Evolutionary conservation across 2,888 invertebrate genomes (phyloP), one percentile per base, ranked within the genome.

Genomic region (Macaria notata): DNA sequence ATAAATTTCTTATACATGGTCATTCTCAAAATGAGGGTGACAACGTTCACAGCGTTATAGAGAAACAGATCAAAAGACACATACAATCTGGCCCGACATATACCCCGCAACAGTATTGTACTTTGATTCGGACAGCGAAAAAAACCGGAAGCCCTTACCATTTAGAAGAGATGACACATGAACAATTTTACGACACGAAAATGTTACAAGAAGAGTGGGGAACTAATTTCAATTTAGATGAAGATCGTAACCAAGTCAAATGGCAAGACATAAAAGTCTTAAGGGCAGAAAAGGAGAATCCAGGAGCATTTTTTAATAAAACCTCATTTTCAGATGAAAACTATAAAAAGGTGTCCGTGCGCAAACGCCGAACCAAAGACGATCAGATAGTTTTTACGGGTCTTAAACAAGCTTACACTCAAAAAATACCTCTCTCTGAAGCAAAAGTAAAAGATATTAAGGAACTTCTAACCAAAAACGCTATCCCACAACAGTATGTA

Each of bases 21-120:
- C 69, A 72, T 43, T 63, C 66, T 3, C 69, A 69, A 56, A 69
- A 71, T 51, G 66, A 70, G 54, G 65, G 57, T 3, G 68, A 70
- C 46, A 59, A 59, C 44, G 70, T 66, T 7, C 66, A 66, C 41
- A 59, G 58, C 46, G 59, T 65, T 5, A 64, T 64, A 9, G 65
- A 66, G 38, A 65, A 63, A 31, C 56, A 60, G 46, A 46, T 66
- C 1, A 68, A 66, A 59, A 61, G 59, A 38, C 43, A 57, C n/a
- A 45, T 54, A 29, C 62, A 63, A 46, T 60, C 66, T 4, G 68
- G 69, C 8, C 68, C 66, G 36, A 63, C 68, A 41, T 69, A 67
- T 46, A 55, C 54, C 31, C 69, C 68, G 39, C 49, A 51, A 9
- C 64, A 67, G 19, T 70, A 67, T 62, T 30, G 30, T 9, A 65